phyloP scores from a whole-genome alignment of 2,888 invertebrate genomes.

The Drosophila meridionalis region DNA sequence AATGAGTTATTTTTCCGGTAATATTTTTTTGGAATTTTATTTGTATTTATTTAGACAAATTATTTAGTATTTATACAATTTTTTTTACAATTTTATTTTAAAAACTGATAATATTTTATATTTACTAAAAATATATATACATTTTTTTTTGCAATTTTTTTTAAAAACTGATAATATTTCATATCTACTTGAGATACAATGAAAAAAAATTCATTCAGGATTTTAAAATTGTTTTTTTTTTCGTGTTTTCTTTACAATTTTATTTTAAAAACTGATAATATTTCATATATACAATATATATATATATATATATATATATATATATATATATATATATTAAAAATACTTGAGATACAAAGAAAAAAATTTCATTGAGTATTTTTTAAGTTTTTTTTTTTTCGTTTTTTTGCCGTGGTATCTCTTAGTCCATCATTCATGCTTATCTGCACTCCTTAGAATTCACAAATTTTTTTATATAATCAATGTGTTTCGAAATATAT shows the following conservation, averaged over 20 bases:
- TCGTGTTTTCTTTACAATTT: too few species aligned
- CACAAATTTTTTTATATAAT: not conserved
- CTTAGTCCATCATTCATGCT: not conserved
- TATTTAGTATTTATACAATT: too few species aligned
- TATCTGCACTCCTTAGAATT: not conserved
- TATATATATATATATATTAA: too few species aligned
- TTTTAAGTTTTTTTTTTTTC: not conserved
- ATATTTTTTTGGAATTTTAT: not conserved
- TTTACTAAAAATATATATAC: too few species aligned
- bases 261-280: too few species aligned
- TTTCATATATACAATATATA: too few species aligned
- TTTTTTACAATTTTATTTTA: not conserved
- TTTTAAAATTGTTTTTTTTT: too few species aligned
- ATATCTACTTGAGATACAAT: too few species aligned
- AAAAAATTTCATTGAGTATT: not conserved
- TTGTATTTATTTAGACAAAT: not conserved
- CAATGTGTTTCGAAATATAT: conserved; percentile 12
- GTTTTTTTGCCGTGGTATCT: not conserved
- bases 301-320: too few species aligned
- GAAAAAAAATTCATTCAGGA: too few species aligned
- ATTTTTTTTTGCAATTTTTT: not conserved
- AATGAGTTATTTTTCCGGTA: not conserved
- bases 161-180: too few species aligned
- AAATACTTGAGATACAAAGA: not conserved
- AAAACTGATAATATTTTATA: too few species aligned